Conservation (phyloP, 2,797 vertebrate species). For the Etheostoma nigrum region DNA sequence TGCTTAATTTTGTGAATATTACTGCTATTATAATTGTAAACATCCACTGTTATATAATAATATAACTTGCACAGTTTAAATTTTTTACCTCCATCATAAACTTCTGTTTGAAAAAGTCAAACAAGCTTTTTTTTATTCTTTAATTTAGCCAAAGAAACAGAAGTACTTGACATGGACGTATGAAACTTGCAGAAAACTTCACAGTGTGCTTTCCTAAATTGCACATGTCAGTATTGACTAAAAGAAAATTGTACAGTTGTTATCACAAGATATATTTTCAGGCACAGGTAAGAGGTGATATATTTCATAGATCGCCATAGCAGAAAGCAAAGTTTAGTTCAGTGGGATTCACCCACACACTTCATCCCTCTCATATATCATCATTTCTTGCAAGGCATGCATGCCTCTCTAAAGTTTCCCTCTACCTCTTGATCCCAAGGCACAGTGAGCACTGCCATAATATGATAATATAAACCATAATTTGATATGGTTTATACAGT, state of each 20-base stretch:
- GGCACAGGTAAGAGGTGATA: conserved; percentile 9
- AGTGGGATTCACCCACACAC: conserved; percentile 44
- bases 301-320: conserved; percentile 23
- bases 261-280: conserved; percentile 9
- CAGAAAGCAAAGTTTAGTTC: conserved; percentile 50
- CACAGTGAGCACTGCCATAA: conserved; percentile 61
- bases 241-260: conserved; percentile 13
- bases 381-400: conserved; percentile 57
- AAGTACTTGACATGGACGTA: neutral
- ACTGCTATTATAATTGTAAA: neutral
- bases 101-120: neutral
- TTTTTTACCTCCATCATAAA: neutral
- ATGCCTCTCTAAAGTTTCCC: conserved; percentile 44
- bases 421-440: conserved; percentile 48
- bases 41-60: neutral
- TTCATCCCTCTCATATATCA: conserved; percentile 57
- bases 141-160: neutral
- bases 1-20: neutral
- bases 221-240: neutral
- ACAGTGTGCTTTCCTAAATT: neutral
- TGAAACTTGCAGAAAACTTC: conserved; percentile 9
- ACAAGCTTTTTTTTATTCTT: neutral
- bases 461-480: conserved; percentile 71
- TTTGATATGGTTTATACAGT: conserved; percentile 66
- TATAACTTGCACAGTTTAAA: neutral